Percentiles rank a stretch among this genome's conserved stretches.
Evolutionary conservation across 2,113 vertebrate genomes (phyloP).

Genomic region (Gambusia holbrooki): DNA sequence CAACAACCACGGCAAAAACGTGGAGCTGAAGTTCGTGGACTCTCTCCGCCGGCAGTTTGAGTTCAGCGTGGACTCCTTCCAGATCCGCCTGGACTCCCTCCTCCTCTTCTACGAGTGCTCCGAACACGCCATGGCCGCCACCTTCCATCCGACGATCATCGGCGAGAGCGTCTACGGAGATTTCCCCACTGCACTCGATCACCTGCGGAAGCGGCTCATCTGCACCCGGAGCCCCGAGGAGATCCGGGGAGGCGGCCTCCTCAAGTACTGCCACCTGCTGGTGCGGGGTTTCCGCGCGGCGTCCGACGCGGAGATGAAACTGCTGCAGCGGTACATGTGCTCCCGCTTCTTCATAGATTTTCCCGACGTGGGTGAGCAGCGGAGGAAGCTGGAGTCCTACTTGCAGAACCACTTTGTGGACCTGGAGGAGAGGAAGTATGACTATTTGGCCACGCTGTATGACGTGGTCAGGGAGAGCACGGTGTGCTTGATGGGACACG

Average conservation of each 20-base stretch:
- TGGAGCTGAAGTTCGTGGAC: slow-evolving; percentile 98
- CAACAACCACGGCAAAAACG: slow-evolving; percentile 98
- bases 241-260: slow-evolving; percentile 95
- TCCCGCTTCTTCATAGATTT: slow-evolving; percentile 99
- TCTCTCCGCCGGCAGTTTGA: slow-evolving; percentile 97
- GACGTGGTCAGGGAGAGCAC: slow-evolving; percentile 97
- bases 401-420: slow-evolving; percentile 98
- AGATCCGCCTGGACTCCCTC: slow-evolving; percentile 98
- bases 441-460: slow-evolving; percentile 95
- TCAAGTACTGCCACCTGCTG: slow-evolving; percentile 98
- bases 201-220: slow-evolving; percentile 93
- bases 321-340: slow-evolving; percentile 98
- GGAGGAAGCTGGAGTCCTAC: slow-evolving; percentile 96
- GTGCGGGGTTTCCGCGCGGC: slow-evolving; percentile 94
- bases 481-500: slow-evolving; percentile 98
- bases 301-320: slow-evolving; percentile 88
- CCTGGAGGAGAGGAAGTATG: slow-evolving; percentile 96
- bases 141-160: slow-evolving; percentile 95
- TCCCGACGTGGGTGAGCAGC: slow-evolving; percentile 92
- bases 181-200: slow-evolving; percentile 93
- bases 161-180: slow-evolving; percentile 97
- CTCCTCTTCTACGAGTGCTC: slow-evolving; percentile 98
- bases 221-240: slow-evolving; percentile 96
- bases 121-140: slow-evolving; percentile 94
- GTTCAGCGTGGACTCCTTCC: slow-evolving; percentile 99